A percentile compares a stretch with the other conserved stretches of the same genome.
These are phyloP conservation scores for Rotaria sp. DNA, from an alignment of 2,888 invertebrate genomes.

Conservation along the genomic window DNA sequence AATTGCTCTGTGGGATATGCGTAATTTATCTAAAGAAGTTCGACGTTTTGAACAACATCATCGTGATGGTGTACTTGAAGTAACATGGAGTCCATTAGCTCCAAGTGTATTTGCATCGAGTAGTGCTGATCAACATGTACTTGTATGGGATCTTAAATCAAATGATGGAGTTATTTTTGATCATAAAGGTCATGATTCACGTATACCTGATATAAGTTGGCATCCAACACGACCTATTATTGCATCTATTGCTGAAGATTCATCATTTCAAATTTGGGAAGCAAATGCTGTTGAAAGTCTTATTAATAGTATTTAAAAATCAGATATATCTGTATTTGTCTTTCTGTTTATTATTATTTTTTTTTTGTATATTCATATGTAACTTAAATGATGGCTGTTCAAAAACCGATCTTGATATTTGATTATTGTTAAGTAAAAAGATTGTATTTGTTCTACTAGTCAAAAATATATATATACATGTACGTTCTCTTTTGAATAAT, in stretches of 20 bases:
- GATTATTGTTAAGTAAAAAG: not conserved
- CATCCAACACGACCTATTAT: constrained; percentile 2
- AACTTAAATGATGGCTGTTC: constrained; percentile 6
- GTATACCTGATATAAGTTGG: constrained; percentile 15
- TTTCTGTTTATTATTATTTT: not conserved
- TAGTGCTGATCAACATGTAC: constrained; percentile 13
- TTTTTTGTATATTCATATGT: not conserved
- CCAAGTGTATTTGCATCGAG: constrained; percentile 5
- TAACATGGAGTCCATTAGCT: not conserved
- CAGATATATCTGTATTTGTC: not conserved
- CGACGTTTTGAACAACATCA: not conserved
- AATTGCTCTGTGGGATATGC: constrained; percentile 4
- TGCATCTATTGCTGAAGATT: constrained; percentile 1
- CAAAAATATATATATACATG: not conserved
- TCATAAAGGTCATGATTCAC: constrained; percentile 18
- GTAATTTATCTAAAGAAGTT: not conserved
- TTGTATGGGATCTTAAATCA: not conserved
- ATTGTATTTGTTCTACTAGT: constrained; percentile 7
- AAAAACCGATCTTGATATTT: not conserved
- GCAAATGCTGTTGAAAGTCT: not conserved
- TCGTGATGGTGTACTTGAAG: not conserved
- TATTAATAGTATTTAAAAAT: not conserved
- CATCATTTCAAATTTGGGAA: constrained; percentile 18
- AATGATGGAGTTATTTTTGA: not conserved
- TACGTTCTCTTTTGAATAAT: not conserved